Base-by-base conservation (phyloP, 2,888 invertebrate genomes). In the Keiferia lycopersicella region DNA sequence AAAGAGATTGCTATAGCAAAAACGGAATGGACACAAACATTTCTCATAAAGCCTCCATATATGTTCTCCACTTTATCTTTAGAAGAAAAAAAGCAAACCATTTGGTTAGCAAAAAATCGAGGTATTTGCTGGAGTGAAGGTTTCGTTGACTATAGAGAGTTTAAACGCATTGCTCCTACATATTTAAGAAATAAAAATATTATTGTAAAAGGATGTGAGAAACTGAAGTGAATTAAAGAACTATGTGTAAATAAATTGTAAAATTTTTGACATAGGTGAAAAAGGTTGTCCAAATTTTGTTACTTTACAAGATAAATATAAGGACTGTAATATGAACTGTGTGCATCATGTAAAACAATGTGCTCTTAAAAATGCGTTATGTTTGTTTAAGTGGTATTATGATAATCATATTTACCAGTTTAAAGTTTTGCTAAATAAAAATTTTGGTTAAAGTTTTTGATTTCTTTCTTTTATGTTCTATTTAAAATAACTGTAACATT, bases 41-140 rank as follows among this genome's bases (percentile, higher is more conserved):
- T 63, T 12, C 14, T 58, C 30, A 56, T 66, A 26, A 64, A 66
- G 62, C 63, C 64, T 8, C 66, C 64, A 1, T 64, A 41, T 22
- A 62, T 62, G 14, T 66, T 57, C 61, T 62, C 64, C 38, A n/a
- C 61, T 38, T 30, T 66, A 30, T 30, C 57, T 0, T 22, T 45
- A 56, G 48, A 16, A 50, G 62, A 66, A 60, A 62, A 64, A 18
- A 56, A 26, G 60, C 62, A 64, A 61, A 62, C 62, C 0, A 48
- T 16, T 12, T 64, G 66, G 66, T 63, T 66, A 14, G 64, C 64
- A 61, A 61, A 62, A 57, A 66, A 66, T 16, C 53, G 63, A 61
- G 34, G 18, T 45, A 58, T 63, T 11, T 18, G 34, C 4, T 63
- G 63, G 63, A 62, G 22, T 26, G 56, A 62, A 26, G 62, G 64